Evolutionary conservation across 2,888 invertebrate genomes (phyloP), one percentile per base, ranked within the genome.

Genomic region (Megamerina dolium): DNA sequence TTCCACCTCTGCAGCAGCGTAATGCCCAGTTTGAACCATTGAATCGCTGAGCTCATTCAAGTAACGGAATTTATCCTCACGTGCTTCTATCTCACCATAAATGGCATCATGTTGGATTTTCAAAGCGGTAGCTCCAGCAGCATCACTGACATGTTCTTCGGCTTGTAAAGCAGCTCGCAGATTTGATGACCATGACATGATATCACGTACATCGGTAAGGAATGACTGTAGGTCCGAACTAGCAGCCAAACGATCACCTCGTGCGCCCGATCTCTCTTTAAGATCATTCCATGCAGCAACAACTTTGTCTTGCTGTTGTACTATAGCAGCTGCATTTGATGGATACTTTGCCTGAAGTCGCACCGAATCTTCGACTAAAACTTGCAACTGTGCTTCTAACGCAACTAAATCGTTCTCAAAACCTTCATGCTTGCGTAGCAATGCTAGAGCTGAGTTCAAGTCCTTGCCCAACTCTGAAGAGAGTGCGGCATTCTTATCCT

Each of bases 351-450:
- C 80, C 70, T 91, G 89, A 30, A 97, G 77, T 38, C 90, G 81
- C 0, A 85, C 82, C 0, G 94, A 92, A 67, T 97, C 96, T 60
- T 96, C 95, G 37, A 95, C 87, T 3, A 97, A 74, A 2, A 94
- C 83, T 73, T 88, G 86, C 26, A 92, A 74, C 68, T 92, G 93
- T 0, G 91, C 93, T 62, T 96, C 94, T 14, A 96, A 74, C 0
- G 94, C 90, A 1, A 88, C 84, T 44, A 96, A 73, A 66, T 97
- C 96, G 64, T 92, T 94, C 70, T 94, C 93, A 54, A 90, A 88
- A 1, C 88, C 85, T 71, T 94, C 94, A 64, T 96, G 96, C 54
- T 86, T 84, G 40, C 94, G 77, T 30, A 88, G 76, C 47, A 93
- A 75, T 0, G 85, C 82, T 49, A 89, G 74, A 5, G 92, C 92